Evolutionary conservation across 2,113 vertebrate species (phyloP), one percentile per base, ranked within the genome.

Genomic region (Tiliqua scincoides): DNA sequence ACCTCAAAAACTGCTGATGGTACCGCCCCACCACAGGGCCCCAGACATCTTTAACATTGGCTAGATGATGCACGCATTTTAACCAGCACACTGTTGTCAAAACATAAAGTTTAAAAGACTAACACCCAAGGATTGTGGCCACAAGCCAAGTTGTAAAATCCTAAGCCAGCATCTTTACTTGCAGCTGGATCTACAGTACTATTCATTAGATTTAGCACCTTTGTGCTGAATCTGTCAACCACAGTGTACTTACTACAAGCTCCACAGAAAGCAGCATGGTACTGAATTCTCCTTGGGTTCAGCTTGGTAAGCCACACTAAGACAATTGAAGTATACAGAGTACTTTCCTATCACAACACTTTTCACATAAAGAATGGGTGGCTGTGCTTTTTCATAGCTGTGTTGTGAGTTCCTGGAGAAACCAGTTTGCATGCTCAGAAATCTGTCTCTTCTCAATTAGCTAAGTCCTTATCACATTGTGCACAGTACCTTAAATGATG

Each of bases 401-500:
- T 57, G 12, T 20, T 80, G 54, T 1, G 54, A 62, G 48, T 70
- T 89, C 84, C 62, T 89, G 10, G 7, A 82, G 86, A 73, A 65
- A 5, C 30, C 37, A 86, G 71, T 76, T 87, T 54, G 43, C 87
- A n/a, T 91, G 82, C 91, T 37, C 65, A 71, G 71, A 82, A 79
- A 92, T 76, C 90, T 89, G 70, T 37, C 65, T 43, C 23, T 90
- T 68, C 83, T 88, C 87, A 92, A 80, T 73, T 89, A 59, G 87
- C 77, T 85, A 88, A 89, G 54, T 35, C 82, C 84, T 82, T 88
- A 70, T 77, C 83, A 37, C 32, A 79, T 62, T 88, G 81, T 63
- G 89, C 32, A 5, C 83, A 85, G 35, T 57, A 83, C 75, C 75
- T 82, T 43, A 89, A 87, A 91, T 83, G 57, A 68, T 87, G 86